These are phyloP conservation scores for Mesitornis unicolor DNA, from an alignment of 2,113 vertebrate species.

Conservation along the genomic window DNA sequence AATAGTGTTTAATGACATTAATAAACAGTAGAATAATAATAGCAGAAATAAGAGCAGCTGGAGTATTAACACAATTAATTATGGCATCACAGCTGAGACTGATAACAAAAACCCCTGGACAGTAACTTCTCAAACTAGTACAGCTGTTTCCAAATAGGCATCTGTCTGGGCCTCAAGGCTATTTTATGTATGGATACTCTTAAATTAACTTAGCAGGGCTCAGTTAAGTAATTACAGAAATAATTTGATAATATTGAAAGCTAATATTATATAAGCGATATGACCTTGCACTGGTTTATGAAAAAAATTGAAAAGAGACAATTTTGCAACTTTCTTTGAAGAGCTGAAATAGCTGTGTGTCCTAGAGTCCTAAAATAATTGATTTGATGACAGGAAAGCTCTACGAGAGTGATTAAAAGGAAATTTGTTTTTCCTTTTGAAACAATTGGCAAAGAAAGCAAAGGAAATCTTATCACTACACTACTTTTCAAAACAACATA, in stretches of 20 bases:
- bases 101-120: constrained; percentile 40
- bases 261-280: neutral
- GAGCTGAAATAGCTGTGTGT: neutral
- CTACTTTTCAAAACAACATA: neutral
- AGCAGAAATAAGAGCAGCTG: constrained; percentile 25
- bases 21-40: neutral
- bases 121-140: neutral
- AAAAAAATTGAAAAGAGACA: neutral
- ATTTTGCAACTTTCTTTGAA: neutral
- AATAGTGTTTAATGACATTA: neutral
- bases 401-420: neutral
- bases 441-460: neutral
- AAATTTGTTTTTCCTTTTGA: constrained; percentile 7
- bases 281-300: neutral
- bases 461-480: neutral
- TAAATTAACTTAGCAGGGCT: neutral
- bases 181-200: neutral
- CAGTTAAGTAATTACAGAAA: neutral
- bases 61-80: constrained; percentile 15
- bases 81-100: constrained; percentile 17
- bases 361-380: neutral
- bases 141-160: constrained; percentile 29
- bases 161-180: constrained; percentile 5
- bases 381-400: neutral
- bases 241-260: neutral